Evolutionary conservation across 1,140 invertebrate species (phyloP).

Genomic region (Neomicropteryx cornuta): DNA sequence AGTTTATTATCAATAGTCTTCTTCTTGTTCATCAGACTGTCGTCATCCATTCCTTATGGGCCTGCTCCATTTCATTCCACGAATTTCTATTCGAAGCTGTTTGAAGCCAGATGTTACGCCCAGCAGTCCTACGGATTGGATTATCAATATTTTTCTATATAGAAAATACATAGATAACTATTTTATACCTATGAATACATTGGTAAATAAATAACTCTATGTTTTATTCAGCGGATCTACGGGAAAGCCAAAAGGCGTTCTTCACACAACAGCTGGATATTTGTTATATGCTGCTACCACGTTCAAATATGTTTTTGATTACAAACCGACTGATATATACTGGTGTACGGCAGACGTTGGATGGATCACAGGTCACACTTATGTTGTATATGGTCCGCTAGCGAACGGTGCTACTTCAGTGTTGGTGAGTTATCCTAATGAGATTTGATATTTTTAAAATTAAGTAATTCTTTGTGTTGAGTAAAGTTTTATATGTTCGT

Average conservation of each 20-base stretch:
- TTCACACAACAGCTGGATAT: constrained; percentile 91
- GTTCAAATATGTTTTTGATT: constrained; percentile 93
- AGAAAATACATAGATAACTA: no score
- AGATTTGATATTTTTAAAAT: constrained; percentile 6
- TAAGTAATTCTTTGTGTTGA: constrained; percentile 4
- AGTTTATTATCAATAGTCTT: no score
- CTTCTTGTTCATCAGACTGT: no score
- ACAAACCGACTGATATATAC: constrained; percentile 81
- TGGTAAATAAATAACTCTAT: no score
- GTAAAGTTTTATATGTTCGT: neutral
- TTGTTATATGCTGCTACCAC: constrained; percentile 83
- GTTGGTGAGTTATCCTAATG: constrained; percentile 49
- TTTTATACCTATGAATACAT: no score
- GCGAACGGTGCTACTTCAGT: constrained; percentile 89
- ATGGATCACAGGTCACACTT: constrained; percentile 97
- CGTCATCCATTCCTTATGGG: no score
- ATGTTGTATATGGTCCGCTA: constrained; percentile 90
- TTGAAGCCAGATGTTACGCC: no score
- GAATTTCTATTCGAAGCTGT: no score
- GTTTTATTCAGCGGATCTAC: constrained; percentile 78
- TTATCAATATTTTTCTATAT: no score
- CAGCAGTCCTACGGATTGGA: no score
- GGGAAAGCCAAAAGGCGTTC: constrained; percentile 93
- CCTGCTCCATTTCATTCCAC: no score
- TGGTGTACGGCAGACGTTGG: constrained; percentile 99